A percentile compares a stretch with the other conserved stretches of the same genome.
Conservation (phyloP, 2,888 invertebrate species). For the Dorcus parallelipipedus region DNA sequence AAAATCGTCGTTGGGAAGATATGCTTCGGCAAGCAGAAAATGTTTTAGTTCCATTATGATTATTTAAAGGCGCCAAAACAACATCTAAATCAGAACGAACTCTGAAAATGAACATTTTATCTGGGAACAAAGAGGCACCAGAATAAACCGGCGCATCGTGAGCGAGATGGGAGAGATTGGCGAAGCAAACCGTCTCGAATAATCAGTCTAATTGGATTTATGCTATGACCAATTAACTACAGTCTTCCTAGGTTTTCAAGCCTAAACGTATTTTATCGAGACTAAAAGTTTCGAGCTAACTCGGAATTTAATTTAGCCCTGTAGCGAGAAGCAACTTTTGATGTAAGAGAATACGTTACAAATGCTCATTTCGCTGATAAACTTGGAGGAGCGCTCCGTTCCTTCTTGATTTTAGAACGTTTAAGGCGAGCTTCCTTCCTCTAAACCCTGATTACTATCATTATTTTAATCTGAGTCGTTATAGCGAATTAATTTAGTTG, state of each 20-base stretch:
- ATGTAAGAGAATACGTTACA: slow-evolving; percentile 19
- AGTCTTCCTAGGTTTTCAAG: slow-evolving; percentile 35
- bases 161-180: neutral
- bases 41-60: too few species aligned
- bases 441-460: slow-evolving; percentile 29
- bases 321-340: slow-evolving; percentile 20
- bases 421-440: slow-evolving; percentile 13
- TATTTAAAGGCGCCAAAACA: too few species aligned
- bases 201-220: slow-evolving; percentile 39
- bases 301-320: slow-evolving; percentile 34
- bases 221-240: slow-evolving; percentile 39
- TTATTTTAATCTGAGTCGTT: slow-evolving; percentile 34
- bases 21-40: too few species aligned
- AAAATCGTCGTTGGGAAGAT: too few species aligned
- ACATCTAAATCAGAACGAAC: too few species aligned
- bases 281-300: slow-evolving; percentile 34
- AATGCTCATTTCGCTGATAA: slow-evolving; percentile 32
- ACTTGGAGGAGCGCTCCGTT: slow-evolving; percentile 20
- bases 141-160: neutral
- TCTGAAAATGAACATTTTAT: too few species aligned
- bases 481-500: slow-evolving; percentile 28
- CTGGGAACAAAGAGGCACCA: too few species aligned
- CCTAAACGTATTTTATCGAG: slow-evolving; percentile 32
- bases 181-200: slow-evolving; percentile 9
- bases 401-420: slow-evolving; percentile 27